phyloP scores from a whole-genome alignment of 2,113 vertebrate genomes.

The Pseudorasbora parva region DNA sequence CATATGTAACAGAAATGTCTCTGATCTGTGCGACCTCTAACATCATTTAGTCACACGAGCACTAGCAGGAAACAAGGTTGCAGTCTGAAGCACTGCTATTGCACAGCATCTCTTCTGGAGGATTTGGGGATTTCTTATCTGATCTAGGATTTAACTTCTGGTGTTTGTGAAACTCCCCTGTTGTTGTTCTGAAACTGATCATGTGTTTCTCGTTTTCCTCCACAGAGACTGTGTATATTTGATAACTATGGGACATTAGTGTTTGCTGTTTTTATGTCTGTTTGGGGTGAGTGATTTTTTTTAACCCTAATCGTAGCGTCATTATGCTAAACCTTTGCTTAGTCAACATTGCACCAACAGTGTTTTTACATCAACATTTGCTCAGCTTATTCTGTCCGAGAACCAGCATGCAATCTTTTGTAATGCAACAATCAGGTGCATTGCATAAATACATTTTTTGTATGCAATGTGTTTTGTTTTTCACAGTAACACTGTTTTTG shows the following conservation, averaged over 20 bases:
- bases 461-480: background rate
- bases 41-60: no score
- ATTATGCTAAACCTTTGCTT: background rate
- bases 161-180: background rate
- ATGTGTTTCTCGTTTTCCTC: background rate
- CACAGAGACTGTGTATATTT: slow-evolving; percentile 83
- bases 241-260: slow-evolving; percentile 96
- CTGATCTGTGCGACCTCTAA: no score
- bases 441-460: background rate
- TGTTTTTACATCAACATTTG: no score
- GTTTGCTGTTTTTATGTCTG: slow-evolving; percentile 98
- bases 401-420: background rate
- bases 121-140: background rate
- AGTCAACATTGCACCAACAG: no score
- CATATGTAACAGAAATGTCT: no score
- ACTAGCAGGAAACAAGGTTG: no score
- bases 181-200: background rate
- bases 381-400: background rate
- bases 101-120: background rate
- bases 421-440: background rate
- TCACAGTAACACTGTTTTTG: slow-evolving; percentile 91
- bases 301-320: background rate
- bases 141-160: background rate
- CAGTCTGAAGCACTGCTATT: no score
- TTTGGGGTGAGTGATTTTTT: slow-evolving; percentile 88